phyloP scores from a whole-genome alignment of 2,888 invertebrate genomes.

The Coenonympha arcania region DNA sequence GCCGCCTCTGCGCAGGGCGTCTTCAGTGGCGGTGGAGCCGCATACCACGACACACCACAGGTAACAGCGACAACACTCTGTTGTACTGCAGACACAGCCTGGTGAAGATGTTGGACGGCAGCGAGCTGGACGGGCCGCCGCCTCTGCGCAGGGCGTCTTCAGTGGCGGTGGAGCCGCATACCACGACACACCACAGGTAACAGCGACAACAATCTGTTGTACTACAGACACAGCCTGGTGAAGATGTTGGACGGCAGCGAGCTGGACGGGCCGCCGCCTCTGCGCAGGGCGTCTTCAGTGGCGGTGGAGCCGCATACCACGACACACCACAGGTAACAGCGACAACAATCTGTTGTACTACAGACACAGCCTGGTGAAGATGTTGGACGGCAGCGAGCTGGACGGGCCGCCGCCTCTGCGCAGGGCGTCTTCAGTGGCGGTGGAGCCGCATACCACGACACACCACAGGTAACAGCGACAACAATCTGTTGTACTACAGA shows the following conservation, averaged over 20 bases:
- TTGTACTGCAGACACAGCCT: slow-evolving; percentile 79
- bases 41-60: too few species aligned
- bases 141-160: slow-evolving; percentile 76
- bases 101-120: slow-evolving; percentile 82
- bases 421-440: slow-evolving; percentile 63
- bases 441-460: too few species aligned
- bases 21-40: too few species aligned
- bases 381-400: slow-evolving; percentile 79
- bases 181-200: too few species aligned
- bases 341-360: too few species aligned
- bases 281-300: slow-evolving; percentile 73
- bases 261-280: slow-evolving; percentile 81
- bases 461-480: too few species aligned
- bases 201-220: too few species aligned
- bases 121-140: slow-evolving; percentile 81
- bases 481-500: too few species aligned
- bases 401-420: slow-evolving; percentile 83
- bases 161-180: too few species aligned
- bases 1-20: slow-evolving; percentile 77
- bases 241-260: slow-evolving; percentile 82
- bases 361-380: slow-evolving; percentile 85
- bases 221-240: slow-evolving; percentile 80
- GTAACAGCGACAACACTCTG: too few species aligned
- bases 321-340: too few species aligned
- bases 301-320: too few species aligned